Evolutionary conservation across 2,113 vertebrate species (phyloP).

Genomic region (Paradoxurus hermaphroditus): DNA sequence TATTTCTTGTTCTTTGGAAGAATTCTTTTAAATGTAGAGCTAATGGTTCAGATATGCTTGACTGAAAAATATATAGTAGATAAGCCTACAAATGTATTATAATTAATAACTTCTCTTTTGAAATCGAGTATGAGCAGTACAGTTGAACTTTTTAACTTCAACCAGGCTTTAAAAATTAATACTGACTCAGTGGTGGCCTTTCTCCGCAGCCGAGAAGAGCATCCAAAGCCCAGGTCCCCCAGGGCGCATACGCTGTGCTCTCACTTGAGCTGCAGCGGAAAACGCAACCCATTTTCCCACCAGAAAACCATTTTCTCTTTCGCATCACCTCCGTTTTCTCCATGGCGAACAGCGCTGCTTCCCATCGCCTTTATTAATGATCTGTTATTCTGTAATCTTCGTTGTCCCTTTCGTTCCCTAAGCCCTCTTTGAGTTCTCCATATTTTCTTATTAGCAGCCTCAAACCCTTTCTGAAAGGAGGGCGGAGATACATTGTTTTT

Average conservation of each 20-base stretch:
- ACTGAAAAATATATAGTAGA: background rate
- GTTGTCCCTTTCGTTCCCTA: background rate
- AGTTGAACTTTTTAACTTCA: background rate
- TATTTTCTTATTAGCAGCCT: background rate
- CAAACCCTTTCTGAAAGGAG: background rate
- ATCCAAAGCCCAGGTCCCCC: background rate
- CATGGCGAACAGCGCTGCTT: background rate
- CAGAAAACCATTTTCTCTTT: background rate
- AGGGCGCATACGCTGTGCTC: too few relatives aligned
- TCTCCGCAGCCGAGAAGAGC: background rate
- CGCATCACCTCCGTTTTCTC: background rate
- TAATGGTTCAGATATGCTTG: background rate
- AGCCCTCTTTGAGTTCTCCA: background rate
- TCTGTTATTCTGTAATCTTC: background rate
- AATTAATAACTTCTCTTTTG: background rate
- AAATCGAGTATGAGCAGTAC: background rate
- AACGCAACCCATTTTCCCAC: background rate
- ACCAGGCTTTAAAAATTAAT: background rate
- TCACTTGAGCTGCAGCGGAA: background rate
- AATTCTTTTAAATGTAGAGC: background rate
- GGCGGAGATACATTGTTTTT: background rate
- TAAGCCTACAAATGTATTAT: slow-evolving; percentile 23
- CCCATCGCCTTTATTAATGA: background rate
- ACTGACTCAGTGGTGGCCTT: background rate
- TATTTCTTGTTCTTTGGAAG: background rate